Evolutionary conservation across 2,888 invertebrate genomes (phyloP).

Genomic region (Nephrotoma appendiculata): DNA sequence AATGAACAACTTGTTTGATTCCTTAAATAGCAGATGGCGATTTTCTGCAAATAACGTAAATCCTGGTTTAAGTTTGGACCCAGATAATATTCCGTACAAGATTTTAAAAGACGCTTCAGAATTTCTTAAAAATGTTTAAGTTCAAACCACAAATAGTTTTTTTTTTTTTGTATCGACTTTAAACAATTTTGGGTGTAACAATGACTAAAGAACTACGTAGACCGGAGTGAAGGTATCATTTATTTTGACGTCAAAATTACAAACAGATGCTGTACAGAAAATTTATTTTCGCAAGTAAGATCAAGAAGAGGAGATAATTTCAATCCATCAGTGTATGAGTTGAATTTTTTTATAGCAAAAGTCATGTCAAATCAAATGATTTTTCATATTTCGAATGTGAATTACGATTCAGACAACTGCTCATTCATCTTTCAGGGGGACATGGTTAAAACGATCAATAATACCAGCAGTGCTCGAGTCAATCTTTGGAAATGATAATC

Average conservation of each 20-base stretch:
- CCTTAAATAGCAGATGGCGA: neutral
- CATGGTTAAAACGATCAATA: neutral
- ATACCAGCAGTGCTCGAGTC: neutral
- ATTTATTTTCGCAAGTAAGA: too few species aligned
- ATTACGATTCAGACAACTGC: neutral
- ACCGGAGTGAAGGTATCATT: neutral
- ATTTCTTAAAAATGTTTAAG: too few species aligned
- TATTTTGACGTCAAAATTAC: neutral
- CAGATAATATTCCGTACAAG: neutral
- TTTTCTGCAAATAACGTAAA: neutral
- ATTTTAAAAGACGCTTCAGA: too few species aligned
- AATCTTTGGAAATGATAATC: neutral
- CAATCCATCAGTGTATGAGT: neutral
- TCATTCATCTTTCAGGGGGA: neutral
- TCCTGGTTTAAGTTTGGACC: neutral
- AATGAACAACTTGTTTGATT: neutral
- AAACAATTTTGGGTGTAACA: too few species aligned
- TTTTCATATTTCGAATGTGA: neutral
- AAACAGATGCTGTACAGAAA: too few species aligned
- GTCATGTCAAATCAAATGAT: neutral
- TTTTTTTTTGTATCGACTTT: too few species aligned
- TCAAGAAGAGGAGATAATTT: too few species aligned
- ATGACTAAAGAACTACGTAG: too few species aligned
- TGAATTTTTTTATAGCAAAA: neutral
- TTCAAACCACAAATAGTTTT: too few species aligned